Percentiles rank a stretch among this genome's conserved stretches.
Conservation (phyloP, 2,797 vertebrate species). For the Rhinoraja longicauda region DNA sequence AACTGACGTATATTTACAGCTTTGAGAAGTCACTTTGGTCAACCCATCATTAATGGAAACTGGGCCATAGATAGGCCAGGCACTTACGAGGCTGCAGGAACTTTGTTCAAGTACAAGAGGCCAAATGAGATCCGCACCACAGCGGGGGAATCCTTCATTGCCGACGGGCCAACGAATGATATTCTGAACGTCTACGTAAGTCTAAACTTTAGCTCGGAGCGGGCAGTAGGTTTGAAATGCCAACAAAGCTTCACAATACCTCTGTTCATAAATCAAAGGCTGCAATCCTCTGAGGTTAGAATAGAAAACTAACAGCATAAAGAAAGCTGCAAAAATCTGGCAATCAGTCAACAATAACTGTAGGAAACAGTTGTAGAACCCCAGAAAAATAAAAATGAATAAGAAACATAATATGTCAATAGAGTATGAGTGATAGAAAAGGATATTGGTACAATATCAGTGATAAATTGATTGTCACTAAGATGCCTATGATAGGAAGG, state of each 20-base stretch:
- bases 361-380: not conserved
- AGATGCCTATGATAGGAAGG: not conserved
- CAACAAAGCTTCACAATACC: not conserved
- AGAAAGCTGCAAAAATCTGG: not conserved
- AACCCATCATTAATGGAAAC: slow-evolving; percentile 61
- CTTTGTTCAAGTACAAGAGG: slow-evolving; percentile 56
- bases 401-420: not conserved
- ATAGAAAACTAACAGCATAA: not conserved
- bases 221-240: not conserved
- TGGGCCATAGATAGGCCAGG: slow-evolving; percentile 66
- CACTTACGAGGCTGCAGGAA: slow-evolving; percentile 54
- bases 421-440: not conserved
- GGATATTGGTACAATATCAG: not conserved
- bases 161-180: slow-evolving; percentile 54
- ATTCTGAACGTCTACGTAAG: slow-evolving; percentile 57
- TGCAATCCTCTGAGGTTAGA: not conserved
- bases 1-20: slow-evolving; percentile 47
- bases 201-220: not conserved
- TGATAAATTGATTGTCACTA: not conserved
- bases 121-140: slow-evolving; percentile 65
- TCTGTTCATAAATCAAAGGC: not conserved
- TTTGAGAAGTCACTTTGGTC: slow-evolving; percentile 51
- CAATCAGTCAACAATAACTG: not conserved
- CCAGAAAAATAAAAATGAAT: slow-evolving; percentile 1
- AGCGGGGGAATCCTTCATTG: slow-evolving; percentile 61